Evolutionary conservation across 1,140 invertebrate genomes (phyloP), one percentile per base, ranked within the genome.

Genomic region (Campoletis sonorensis): DNA sequence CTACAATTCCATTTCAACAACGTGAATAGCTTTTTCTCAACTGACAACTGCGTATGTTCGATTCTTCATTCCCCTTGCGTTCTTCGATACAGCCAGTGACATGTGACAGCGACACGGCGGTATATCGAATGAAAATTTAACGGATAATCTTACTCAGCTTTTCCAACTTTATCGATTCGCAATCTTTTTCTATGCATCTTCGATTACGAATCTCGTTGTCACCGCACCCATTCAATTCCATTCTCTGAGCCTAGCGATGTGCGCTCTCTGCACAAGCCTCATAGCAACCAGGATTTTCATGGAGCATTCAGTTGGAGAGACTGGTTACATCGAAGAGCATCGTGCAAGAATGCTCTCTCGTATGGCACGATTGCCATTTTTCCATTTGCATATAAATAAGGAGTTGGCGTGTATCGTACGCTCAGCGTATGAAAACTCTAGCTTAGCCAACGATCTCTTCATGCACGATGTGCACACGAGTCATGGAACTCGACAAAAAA

Each of bases 341-440:
- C 75, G 75, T 75, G 78, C 75, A 82, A 83, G 78, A 84, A 86
- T 75, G 79, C 71, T 64, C 40, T 51, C 58, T 33, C 27, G 15
- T 70, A n/a, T 18, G 40, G 67, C 26, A 68, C 80, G 82, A 45
- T 72, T 82, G 77, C 80, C 71, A 78, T 83, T 87, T 86, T 87
- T 84, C 82, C 84, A 87, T 88, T 88, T 88, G 87, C 87, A 87
- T 86, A 85, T 83, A 87, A 88, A 87, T 87, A 86, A 85, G 84
- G 70, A 75, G 37, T 68, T 75, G 78, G 80, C 73, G 80, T 81
- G 80, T 82, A 49, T 61, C 23, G 45, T 54, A 37, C 61, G 51
- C 73, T 16, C 5, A 64, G 33, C 15, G 21, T 33, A 67, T 64
- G 33, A 26, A 45, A 64, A 33, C 21, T 70, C 61, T 11, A 37